These are phyloP conservation scores for Pseudorhombus dupliciocellatus DNA, from an alignment of 2,113 vertebrate species.

Conservation along the genomic window DNA sequence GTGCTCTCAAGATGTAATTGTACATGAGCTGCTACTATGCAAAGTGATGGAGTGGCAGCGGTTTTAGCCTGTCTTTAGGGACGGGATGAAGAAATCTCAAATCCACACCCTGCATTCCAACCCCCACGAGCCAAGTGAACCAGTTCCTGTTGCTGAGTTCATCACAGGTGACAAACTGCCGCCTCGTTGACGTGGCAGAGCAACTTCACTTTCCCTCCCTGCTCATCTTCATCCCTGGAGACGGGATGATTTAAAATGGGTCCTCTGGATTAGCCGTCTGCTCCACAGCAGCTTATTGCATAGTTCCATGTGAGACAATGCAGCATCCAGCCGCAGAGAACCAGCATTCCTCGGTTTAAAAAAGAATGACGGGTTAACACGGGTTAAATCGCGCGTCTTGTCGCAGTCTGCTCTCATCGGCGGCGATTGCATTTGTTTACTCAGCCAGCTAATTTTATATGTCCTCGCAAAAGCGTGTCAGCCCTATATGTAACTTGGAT, in stretches of 20 bases:
- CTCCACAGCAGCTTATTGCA: conserved; percentile 25
- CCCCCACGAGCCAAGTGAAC: background rate
- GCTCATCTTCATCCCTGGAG: conserved; percentile 20
- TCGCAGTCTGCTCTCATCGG: conserved; percentile 46
- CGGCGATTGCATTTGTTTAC: conserved; percentile 41
- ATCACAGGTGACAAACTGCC: conserved; percentile 31
- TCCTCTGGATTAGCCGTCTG: conserved; percentile 44
- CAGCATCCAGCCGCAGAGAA: conserved; percentile 30
- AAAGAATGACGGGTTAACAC: conserved; percentile 5
- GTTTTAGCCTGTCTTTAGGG: conserved; percentile 16
- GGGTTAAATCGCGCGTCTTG: conserved; percentile 37
- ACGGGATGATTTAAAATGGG: conserved; percentile 34
- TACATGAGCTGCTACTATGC: conserved; percentile 14
- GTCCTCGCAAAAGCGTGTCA: conserved; percentile 21
- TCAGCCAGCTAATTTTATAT: conserved; percentile 56
- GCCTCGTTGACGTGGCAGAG: conserved; percentile 14
- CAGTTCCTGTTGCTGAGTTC: conserved; percentile 19
- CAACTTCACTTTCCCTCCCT: conserved; percentile 25
- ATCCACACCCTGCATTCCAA: background rate
- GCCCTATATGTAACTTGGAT: conserved; percentile 35
- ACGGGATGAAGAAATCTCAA: conserved; percentile 3
- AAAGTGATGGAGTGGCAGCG: background rate
- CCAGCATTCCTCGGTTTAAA: conserved; percentile 37
- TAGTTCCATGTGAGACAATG: conserved; percentile 30
- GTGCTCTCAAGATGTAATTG: conserved; percentile 1